Evolutionary conservation across 2,113 vertebrate species (phyloP).

Genomic region (Suricata suricatta): DNA sequence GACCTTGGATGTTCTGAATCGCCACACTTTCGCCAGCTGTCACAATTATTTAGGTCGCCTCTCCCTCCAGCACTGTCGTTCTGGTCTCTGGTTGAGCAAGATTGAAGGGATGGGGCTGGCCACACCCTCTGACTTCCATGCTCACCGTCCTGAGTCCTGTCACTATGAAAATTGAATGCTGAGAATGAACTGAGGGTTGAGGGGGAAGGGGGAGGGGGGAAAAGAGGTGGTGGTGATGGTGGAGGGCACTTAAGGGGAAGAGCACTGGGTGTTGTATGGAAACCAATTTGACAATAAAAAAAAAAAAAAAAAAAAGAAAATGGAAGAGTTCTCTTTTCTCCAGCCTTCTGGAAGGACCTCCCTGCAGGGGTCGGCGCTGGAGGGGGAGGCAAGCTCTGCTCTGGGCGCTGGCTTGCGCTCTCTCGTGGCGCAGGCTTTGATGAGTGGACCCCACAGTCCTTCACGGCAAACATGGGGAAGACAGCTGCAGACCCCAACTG

Average conservation of each 20-base stretch:
- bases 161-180: no score
- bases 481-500: neutral
- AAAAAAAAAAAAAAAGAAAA: no score
- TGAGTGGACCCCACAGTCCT: fast-evolving
- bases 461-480: fast-evolving
- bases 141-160: neutral
- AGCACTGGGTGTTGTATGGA: no score
- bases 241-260: no score
- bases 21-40: neutral
- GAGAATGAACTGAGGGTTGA: no score
- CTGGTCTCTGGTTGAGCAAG: neutral
- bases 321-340: neutral
- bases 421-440: no score
- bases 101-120: neutral
- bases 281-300: no score
- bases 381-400: no score
- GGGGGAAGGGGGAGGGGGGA: no score
- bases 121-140: neutral
- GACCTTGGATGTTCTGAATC: fast-evolving
- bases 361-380: fast-evolving
- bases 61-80: neutral
- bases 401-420: neutral
- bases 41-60: neutral
- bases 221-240: no score
- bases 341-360: neutral